Base-by-base conservation (phyloP, 2,113 vertebrate genomes). In the Enhydra lutris region DNA sequence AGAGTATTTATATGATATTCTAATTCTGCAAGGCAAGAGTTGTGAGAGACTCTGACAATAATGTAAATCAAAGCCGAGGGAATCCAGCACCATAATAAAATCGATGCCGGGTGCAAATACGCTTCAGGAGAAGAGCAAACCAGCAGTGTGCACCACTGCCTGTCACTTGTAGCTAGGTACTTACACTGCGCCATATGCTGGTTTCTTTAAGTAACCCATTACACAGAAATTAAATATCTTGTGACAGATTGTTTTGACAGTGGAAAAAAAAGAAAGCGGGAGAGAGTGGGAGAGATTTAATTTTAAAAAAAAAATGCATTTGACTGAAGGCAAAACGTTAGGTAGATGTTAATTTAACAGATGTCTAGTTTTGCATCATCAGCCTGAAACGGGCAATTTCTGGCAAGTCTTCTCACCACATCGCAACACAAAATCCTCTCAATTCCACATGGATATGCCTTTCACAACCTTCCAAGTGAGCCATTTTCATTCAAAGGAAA, bases 261-360 rank as follows among this genome's bases (percentile, higher is more conserved):
- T 96, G 89, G 93, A 61, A 89, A 92, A 96, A 97, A 97, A 96
- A 94, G 97, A 98, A 98, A 98, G 63, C 1, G 3, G 29, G 94
- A 96, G 87, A 97, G 92, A 97, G 94, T 97, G 95, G 92, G 92
- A 98, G 97, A 98, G 97, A 98, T 98, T 98, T 97, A 91, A 97
- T 96, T 98, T 98, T 98, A n/a, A n/a, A n/a, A n/a, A 0, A 93
- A 96, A 96, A 98, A 98, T 98, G 97, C 98, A 97, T 99, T 98
- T 99, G 98, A 99, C 98, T 99, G 98, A 99, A 99, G 98, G 98
- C 98, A 99, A 98, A 98, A 97, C 83, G 97, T 99, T 99, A 98
- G 98, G 98, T 99, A 98, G 98, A 99, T 99, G 98, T 98, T 99
- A 99, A 99, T 99, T 98, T 99, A 99, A 96, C 99, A 99, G 99